Evolutionary conservation across 2,888 invertebrate species (phyloP).

Genomic region (Thysanoteuthis rhombus): DNA sequence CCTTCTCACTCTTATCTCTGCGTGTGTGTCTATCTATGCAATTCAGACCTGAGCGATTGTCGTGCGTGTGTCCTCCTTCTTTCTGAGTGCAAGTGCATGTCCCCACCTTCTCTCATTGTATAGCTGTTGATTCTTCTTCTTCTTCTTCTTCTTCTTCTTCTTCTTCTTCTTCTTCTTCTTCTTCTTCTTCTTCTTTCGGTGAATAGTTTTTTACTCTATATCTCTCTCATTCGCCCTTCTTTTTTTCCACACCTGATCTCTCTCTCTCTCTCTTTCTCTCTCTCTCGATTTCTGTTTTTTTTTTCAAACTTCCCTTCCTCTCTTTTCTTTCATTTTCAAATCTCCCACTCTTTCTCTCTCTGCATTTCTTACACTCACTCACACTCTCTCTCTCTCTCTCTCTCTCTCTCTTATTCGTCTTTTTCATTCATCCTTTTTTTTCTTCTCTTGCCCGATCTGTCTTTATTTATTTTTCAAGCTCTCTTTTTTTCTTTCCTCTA

Average conservation of each 20-base stretch:
- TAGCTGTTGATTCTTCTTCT: background rate
- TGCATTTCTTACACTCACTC: background rate
- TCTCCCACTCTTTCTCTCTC: background rate
- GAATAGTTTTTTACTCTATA: background rate
- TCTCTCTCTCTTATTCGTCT: background rate
- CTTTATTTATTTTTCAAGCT: too few species aligned
- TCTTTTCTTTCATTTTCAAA: background rate
- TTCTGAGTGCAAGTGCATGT: background rate
- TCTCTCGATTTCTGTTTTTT: background rate
- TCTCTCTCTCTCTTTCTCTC: background rate
- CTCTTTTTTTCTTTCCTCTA: too few species aligned
- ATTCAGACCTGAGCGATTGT: background rate
- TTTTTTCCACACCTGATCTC: background rate
- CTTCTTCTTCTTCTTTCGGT: background rate
- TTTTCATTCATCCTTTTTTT: background rate
- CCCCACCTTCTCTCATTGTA: background rate
- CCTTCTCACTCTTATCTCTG: background rate
- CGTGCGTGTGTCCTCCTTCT: background rate
- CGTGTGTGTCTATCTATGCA: background rate
- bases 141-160: background rate
- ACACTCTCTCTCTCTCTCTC: background rate
- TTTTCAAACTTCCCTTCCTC: background rate
- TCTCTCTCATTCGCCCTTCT: background rate
- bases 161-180: background rate
- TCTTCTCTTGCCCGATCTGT: too few species aligned